Percentiles rank a stretch among this genome's conserved stretches.
Evolutionary conservation across 1,140 invertebrate genomes (phyloP).

Genomic region (Drosophila kepulauana): DNA sequence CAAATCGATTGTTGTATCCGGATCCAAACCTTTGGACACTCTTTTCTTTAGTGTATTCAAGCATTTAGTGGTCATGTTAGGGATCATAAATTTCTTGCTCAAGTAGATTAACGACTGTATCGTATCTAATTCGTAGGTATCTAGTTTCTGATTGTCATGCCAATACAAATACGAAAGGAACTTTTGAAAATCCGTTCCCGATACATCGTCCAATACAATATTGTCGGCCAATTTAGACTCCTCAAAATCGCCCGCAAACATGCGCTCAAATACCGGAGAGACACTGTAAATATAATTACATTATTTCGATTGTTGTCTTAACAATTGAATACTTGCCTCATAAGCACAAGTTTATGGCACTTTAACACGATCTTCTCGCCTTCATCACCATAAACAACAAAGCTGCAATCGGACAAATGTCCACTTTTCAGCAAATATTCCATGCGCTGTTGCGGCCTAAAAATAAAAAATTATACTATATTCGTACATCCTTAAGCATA

Average conservation of each 20-base stretch:
- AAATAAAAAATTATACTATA: not conserved
- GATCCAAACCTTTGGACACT: not conserved
- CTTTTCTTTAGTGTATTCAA: slow-evolving; percentile 17
- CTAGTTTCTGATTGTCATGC: slow-evolving; percentile 31
- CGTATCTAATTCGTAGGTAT: slow-evolving; percentile 22
- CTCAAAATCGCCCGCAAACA: slow-evolving; percentile 51
- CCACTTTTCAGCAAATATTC: slow-evolving; percentile 43
- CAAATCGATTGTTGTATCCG: slow-evolving; percentile 36
- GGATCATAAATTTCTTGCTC: slow-evolving; percentile 51
- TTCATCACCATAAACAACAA: slow-evolving; percentile 34
- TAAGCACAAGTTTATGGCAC: slow-evolving; percentile 54
- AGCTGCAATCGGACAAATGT: slow-evolving; percentile 55
- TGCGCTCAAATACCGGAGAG: slow-evolving; percentile 55
- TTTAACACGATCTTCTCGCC: slow-evolving; percentile 34
- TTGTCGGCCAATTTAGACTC: slow-evolving; percentile 39
- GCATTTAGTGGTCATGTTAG: slow-evolving; percentile 28
- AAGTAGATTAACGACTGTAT: slow-evolving; percentile 46
- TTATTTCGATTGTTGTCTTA: not conserved
- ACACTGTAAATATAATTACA: slow-evolving; percentile 12
- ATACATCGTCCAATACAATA: slow-evolving; percentile 54
- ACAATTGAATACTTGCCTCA: slow-evolving; percentile 20
- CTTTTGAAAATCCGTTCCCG: slow-evolving; percentile 36
- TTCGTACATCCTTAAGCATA: not conserved
- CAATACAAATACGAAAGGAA: slow-evolving; percentile 51
- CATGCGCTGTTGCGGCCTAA: slow-evolving; percentile 45